phyloP scores from a whole-genome alignment of 2,797 vertebrate species.

The Nyctalus aviator region DNA sequence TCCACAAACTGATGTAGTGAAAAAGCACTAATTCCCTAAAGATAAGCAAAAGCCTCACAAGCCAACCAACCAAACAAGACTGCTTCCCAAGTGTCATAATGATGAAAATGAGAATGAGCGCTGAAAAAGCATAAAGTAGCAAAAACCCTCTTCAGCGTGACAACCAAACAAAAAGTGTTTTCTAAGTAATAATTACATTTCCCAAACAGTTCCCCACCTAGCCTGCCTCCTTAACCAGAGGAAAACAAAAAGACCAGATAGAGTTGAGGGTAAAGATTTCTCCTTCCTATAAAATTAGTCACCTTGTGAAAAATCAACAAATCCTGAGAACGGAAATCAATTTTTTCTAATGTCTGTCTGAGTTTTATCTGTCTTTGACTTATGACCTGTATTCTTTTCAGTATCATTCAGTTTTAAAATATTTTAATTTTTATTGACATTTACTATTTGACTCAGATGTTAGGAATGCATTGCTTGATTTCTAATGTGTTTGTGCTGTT shows the following conservation, averaged over 20 bases:
- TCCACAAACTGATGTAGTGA: not conserved
- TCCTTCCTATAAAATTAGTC: not conserved
- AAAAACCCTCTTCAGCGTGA: not conserved
- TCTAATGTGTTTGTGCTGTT: not conserved
- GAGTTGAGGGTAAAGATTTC: not conserved
- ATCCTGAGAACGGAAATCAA: not conserved
- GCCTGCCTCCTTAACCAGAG: not conserved
- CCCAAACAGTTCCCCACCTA: rapidly evolving
- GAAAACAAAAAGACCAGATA: not conserved
- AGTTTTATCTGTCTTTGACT: not conserved
- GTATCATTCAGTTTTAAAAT: not conserved
- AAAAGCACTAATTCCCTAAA: not conserved
- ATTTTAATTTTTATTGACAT: not conserved
- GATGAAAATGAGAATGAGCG: not conserved
- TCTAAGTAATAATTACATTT: not conserved
- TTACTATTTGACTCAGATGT: not conserved
- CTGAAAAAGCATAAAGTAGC: not conserved
- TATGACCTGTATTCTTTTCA: not conserved
- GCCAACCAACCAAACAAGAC: not conserved
- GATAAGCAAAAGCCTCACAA: not conserved
- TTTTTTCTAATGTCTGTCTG: not conserved
- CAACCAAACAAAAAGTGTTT: not conserved
- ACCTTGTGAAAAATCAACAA: not conserved
- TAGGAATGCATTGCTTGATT: not conserved
- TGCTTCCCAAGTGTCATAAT: not conserved